Conservation (phyloP, 2,888 invertebrate genomes). For the Epistrophe grossulariae region DNA sequence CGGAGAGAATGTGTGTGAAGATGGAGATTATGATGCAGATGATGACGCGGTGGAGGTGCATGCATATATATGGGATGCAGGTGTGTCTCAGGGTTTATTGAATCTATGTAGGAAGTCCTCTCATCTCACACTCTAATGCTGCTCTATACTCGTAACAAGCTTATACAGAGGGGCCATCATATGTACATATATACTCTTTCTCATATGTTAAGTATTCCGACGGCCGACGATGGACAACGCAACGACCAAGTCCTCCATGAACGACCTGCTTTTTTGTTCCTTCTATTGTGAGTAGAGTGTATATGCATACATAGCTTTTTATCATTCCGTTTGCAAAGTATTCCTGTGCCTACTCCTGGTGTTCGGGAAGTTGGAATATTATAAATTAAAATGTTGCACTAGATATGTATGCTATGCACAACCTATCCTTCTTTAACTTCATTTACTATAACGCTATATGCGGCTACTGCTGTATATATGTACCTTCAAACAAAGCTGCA, state of each 20-base stretch:
- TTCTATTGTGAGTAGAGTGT: constrained; percentile 26
- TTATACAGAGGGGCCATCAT: constrained; percentile 13
- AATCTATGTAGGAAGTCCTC: constrained; percentile 75
- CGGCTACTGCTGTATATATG: constrained; percentile 22
- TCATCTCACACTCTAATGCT: constrained; percentile 62
- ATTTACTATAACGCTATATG: constrained; percentile 27
- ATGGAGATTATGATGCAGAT: constrained; percentile 58
- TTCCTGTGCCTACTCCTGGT: constrained; percentile 25
- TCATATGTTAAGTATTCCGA: constrained; percentile 17
- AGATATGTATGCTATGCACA: constrained; percentile 19
- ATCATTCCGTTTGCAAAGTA: constrained; percentile 53
- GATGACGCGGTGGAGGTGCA: constrained; percentile 35
- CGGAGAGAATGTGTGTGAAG: constrained; percentile 52
- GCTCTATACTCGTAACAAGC: constrained; percentile 43
- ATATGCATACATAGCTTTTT: constrained; percentile 24
- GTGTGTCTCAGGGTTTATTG: constrained; percentile 72
- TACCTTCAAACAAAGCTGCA: constrained; percentile 26
- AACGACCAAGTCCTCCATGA: background rate
- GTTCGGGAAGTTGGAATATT: constrained; percentile 58
- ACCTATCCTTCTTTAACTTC: constrained; percentile 27
- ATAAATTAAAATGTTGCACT: constrained; percentile 73
- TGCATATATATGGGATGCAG: constrained; percentile 67
- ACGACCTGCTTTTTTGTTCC: constrained; percentile 16
- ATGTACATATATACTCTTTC: background rate
- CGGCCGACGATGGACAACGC: constrained; percentile 12